Evolutionary conservation across 2,888 invertebrate species (phyloP), one percentile per base, ranked within the genome.

Genomic region (Lasius fuliginosus): DNA sequence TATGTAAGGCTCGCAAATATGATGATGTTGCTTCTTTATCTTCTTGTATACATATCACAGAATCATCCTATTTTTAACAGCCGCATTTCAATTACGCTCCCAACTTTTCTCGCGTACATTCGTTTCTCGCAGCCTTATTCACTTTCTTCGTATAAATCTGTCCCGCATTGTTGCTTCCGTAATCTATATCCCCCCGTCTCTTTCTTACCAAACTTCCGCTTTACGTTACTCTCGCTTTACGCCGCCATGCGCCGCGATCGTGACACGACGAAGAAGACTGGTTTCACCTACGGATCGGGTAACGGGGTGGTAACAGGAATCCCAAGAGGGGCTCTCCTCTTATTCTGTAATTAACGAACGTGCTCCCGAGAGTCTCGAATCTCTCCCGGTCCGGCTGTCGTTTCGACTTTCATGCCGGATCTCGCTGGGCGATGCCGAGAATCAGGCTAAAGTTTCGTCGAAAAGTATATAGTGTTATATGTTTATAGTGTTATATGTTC

Each of bases 351-450:
- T 81, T 81, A 81, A 81, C 73, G 79, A 62, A 81, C 79, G 46
- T 71, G 79, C 60, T 81, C 73, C 46, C 36, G 60, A 27, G 79
- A 60, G 79, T 71, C 58, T 69, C 58, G 75, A 64, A 76, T 79
- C 58, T 58, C 71, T 76, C 58, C n/a, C 40, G 42, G 30, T 23
- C 33, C 53, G 58, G 49, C 33, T 81, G 79, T 71, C 73, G 79
- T 71, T 81, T 81, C 79, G 73, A 81, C 73, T 81, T 81, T 81
- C 79, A 81, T 81, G 71, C 60, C 79, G 79, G 71, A 79, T 42
- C 58, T 79, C 71, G 79, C 60, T 0, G 79, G 60, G 46, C 71
- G 73, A 62, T 71, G 23, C 23, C 79, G 73, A 5, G 79, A 81
- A 81, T 81, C 79, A 18, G 73, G 73, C 46, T 71, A 60, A 81